A percentile compares a stretch with the other conserved stretches of the same genome.
Evolutionary conservation across 2,113 vertebrate genomes (phyloP).

Genomic region (Gasterosteus nipponicus): DNA sequence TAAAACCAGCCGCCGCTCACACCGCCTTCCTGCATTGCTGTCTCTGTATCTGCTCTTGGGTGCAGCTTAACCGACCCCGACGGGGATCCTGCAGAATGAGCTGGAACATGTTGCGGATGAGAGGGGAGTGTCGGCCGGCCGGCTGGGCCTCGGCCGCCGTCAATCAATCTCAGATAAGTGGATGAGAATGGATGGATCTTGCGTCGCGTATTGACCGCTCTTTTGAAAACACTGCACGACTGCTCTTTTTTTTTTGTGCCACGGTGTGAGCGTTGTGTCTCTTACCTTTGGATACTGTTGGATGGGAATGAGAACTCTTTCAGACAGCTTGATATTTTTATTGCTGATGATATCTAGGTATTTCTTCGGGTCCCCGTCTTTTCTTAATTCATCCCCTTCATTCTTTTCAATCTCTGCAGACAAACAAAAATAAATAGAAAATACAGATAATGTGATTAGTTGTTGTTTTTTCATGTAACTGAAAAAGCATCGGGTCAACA

Average conservation of each 20-base stretch:
- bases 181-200: neutral
- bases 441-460: conserved; percentile 24
- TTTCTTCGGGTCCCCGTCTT: conserved; percentile 95
- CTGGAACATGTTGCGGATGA: too few species aligned
- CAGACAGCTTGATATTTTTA: conserved; percentile 98
- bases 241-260: neutral
- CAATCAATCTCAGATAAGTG: too few species aligned
- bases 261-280: conserved; percentile 9
- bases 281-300: conserved; percentile 99
- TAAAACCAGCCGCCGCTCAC: too few species aligned
- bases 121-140: too few species aligned
- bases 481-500: conserved; percentile 25
- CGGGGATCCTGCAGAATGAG: too few species aligned
- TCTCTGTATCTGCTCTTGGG: too few species aligned
- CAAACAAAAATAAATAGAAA: conserved; percentile 35
- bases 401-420: conserved; percentile 95
- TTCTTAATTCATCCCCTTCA: conserved; percentile 90
- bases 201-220: neutral
- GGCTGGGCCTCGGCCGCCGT: too few species aligned
- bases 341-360: conserved; percentile 99
- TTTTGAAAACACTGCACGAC: neutral
- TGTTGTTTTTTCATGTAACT: neutral
- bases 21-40: too few species aligned
- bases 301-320: conserved; percentile 95
- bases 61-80: too few species aligned